These are phyloP conservation scores for Drosophila niveifrons DNA, from an alignment of 2,888 invertebrate species.

Conservation along the genomic window DNA sequence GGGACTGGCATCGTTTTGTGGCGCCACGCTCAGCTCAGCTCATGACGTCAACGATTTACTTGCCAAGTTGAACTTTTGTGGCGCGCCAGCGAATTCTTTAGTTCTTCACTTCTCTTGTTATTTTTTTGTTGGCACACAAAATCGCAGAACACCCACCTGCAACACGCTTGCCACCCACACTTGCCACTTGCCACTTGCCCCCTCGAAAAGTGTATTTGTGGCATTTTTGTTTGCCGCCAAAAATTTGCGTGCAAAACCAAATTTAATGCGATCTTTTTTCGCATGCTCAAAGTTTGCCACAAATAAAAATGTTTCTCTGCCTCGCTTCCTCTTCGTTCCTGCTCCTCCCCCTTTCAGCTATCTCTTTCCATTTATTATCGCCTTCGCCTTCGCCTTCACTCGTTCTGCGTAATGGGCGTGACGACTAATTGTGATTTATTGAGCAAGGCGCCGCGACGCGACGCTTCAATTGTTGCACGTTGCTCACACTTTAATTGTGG, in stretches of 20 bases:
- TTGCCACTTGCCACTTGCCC: background rate
- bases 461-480: conserved; percentile 25
- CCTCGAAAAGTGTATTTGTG: conserved; percentile 37
- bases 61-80: conserved; percentile 53
- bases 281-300: conserved; percentile 26
- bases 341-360: background rate
- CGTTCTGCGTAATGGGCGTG: background rate
- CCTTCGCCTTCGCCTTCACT: background rate
- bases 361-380: no score
- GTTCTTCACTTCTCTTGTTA: background rate
- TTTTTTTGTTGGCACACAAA: conserved; percentile 16
- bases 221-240: conserved; percentile 34
- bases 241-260: conserved; percentile 44
- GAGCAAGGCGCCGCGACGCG: conserved; percentile 12
- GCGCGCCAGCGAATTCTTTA: conserved; percentile 42
- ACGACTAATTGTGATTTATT: conserved; percentile 45
- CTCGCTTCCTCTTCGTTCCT: no score
- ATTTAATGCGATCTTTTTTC: conserved; percentile 35
- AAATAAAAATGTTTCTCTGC: conserved; percentile 29
- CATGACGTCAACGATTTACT: conserved; percentile 66
- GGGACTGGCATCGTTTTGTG: conserved; percentile 21
- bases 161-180: background rate
- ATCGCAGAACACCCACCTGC: background rate
- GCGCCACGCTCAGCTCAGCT: conserved; percentile 25
- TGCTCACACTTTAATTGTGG: background rate